These are phyloP conservation scores for Nephrotoma appendiculata DNA, from an alignment of 2,888 invertebrate species.

Conservation along the genomic window DNA sequence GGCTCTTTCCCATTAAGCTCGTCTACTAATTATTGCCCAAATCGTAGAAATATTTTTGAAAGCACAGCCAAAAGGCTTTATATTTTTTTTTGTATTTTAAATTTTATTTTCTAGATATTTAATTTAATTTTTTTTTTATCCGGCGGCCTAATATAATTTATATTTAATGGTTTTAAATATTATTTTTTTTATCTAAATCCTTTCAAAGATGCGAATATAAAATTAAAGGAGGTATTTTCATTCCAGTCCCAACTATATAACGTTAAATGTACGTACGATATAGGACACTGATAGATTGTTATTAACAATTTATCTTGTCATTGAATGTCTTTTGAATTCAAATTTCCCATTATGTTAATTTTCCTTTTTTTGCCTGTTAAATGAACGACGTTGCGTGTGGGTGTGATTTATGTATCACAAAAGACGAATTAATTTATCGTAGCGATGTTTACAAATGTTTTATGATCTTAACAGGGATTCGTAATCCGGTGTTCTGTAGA, in stretches of 20 bases:
- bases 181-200: not conserved
- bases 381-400: not conserved
- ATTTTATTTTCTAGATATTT: not conserved
- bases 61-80: not conserved
- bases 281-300: too few relatives aligned
- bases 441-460: not conserved
- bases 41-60: not conserved
- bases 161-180: not conserved
- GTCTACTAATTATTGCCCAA: not conserved
- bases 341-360: not conserved
- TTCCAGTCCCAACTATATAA: not conserved
- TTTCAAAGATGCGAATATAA: not conserved
- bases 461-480: not conserved
- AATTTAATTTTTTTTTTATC: not conserved
- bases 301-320: too few relatives aligned
- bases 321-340: not conserved
- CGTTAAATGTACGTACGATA: not conserved
- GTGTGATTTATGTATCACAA: not conserved
- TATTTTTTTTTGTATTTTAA: not conserved
- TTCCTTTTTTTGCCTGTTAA: not conserved
- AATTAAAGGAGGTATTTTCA: not conserved
- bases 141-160: not conserved
- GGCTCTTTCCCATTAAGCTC: too few relatives aligned
- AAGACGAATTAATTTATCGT: not conserved
- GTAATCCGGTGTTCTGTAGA: too few relatives aligned